These are phyloP conservation scores for Taenioides sp. DNA, from an alignment of 2,797 vertebrate genomes.

Conservation along the genomic window DNA sequence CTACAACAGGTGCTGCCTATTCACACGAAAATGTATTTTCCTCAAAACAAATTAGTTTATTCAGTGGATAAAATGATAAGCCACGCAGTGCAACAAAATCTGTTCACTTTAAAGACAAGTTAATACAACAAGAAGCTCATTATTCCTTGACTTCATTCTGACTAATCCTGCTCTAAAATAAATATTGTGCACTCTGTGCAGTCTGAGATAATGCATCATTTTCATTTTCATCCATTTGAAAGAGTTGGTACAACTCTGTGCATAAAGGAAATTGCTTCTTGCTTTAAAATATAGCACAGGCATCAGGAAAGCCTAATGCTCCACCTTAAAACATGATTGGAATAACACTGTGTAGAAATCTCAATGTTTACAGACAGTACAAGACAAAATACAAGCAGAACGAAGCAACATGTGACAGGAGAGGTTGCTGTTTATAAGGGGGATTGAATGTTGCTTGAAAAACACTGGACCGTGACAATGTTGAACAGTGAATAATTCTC, in stretches of 20 bases:
- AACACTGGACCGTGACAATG: not conserved
- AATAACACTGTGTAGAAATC: not conserved
- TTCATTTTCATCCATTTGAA: not conserved
- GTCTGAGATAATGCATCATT: not conserved
- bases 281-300: not conserved
- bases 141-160: not conserved
- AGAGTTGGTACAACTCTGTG: not conserved
- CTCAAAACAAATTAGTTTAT: not conserved
- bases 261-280: not conserved
- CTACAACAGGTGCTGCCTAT: too few species aligned
- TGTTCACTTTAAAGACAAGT: not conserved
- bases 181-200: not conserved
- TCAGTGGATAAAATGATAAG: not conserved
- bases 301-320: not conserved
- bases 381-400: not conserved
- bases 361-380: not conserved
- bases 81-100: not conserved
- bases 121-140: not conserved
- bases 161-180: not conserved
- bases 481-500: constrained; percentile 1
- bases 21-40: too few species aligned
- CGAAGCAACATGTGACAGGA: not conserved
- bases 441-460: not conserved
- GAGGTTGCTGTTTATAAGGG: too few species aligned
- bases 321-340: too few species aligned